Evolutionary conservation across 2,797 vertebrate species (phyloP).

Genomic region (Miichthys miiuy): DNA sequence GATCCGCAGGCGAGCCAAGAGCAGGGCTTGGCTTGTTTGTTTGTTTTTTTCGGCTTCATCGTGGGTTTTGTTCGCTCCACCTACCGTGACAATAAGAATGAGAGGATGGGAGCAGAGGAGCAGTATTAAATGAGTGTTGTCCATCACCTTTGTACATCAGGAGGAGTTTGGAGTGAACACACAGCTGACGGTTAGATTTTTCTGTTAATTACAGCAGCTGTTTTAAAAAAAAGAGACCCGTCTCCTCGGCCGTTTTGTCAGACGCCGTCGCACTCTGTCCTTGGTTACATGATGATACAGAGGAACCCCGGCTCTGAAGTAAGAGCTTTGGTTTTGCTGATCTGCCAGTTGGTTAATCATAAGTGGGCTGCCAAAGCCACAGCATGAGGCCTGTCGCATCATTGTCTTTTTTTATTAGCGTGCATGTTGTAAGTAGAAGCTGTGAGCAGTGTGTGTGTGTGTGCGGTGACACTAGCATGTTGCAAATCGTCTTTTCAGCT

Average conservation of each 20-base stretch:
- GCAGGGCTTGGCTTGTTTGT: conserved; percentile 38
- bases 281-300: conserved; percentile 60
- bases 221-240: conserved; percentile 56
- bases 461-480: conserved; percentile 19
- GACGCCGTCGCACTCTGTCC: conserved; percentile 68
- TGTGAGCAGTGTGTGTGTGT: conserved; percentile 28
- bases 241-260: conserved; percentile 64
- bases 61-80: conserved; percentile 31
- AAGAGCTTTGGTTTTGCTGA: conserved; percentile 62
- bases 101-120: conserved; percentile 1
- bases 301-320: conserved; percentile 53
- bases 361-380: conserved; percentile 58
- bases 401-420: conserved; percentile 45
- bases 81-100: conserved; percentile 32
- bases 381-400: conserved; percentile 60
- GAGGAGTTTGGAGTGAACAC: conserved; percentile 39
- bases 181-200: conserved; percentile 58
- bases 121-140: conserved; percentile 8
- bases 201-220: conserved; percentile 68
- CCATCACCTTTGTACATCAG: conserved; percentile 27
- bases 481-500: conserved; percentile 21
- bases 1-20: conserved; percentile 62
- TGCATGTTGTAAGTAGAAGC: conserved; percentile 57
- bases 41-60: conserved; percentile 11
- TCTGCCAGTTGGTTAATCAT: conserved; percentile 75